These are phyloP conservation scores for Machimus rusticus DNA, from an alignment of 2,888 invertebrate genomes.

Conservation along the genomic window DNA sequence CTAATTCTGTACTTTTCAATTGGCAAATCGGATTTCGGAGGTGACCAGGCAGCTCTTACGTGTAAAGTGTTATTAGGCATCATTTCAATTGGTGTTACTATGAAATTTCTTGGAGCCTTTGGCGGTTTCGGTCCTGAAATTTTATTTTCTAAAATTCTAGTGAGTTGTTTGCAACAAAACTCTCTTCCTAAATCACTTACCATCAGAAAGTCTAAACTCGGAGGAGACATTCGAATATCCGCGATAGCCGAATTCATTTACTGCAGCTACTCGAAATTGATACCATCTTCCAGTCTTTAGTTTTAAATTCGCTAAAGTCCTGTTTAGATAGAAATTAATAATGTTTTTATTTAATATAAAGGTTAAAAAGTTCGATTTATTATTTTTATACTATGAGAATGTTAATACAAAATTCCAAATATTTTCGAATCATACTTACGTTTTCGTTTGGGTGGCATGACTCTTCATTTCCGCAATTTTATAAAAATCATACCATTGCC, in stretches of 20 bases:
- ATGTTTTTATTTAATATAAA: neutral
- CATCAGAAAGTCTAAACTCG: slow-evolving; percentile 64
- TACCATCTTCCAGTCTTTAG: slow-evolving; percentile 76
- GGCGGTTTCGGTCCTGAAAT: slow-evolving; percentile 59
- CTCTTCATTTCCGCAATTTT: slow-evolving; percentile 57
- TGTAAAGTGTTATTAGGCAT: slow-evolving; percentile 64
- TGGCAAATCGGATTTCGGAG: slow-evolving; percentile 75
- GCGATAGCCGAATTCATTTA: slow-evolving; percentile 74
- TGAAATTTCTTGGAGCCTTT: slow-evolving; percentile 57
- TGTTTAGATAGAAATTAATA: slow-evolving; percentile 43
- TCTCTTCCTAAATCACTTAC: slow-evolving; percentile 53
- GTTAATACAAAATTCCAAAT: too few species aligned
- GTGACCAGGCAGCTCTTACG: slow-evolving; percentile 73
- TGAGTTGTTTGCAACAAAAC: slow-evolving; percentile 14
- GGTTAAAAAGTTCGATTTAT: too few species aligned
- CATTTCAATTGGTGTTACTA: slow-evolving; percentile 51
- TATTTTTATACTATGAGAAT: too few species aligned
- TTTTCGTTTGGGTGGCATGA: slow-evolving; percentile 45
- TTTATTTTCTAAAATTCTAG: slow-evolving; percentile 46
- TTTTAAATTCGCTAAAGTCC: slow-evolving; percentile 59
- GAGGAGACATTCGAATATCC: slow-evolving; percentile 74
- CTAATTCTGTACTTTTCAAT: slow-evolving; percentile 76
- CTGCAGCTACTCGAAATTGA: slow-evolving; percentile 79
- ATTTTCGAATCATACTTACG: slow-evolving; percentile 29
- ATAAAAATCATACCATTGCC: slow-evolving; percentile 64